Percentiles rank a stretch among this genome's conserved stretches.
Conservation (phyloP, 2,888 invertebrate genomes). For the Macrophya annulata region DNA sequence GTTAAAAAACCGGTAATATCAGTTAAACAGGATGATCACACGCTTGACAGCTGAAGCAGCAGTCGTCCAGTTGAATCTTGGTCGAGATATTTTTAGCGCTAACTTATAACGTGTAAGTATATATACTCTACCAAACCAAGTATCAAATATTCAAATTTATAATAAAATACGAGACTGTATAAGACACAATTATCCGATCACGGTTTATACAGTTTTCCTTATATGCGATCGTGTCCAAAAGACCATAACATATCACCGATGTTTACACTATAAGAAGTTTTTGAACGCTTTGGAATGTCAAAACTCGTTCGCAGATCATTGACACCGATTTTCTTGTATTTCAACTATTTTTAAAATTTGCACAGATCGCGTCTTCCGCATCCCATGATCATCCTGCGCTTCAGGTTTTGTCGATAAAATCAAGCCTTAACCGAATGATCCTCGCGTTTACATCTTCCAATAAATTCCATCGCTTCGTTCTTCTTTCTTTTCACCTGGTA, state of each 20-base stretch:
- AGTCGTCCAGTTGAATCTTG: slow-evolving; percentile 21
- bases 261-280: neutral
- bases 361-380: slow-evolving; percentile 11
- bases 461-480: neutral
- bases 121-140: no score
- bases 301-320: slow-evolving; percentile 47
- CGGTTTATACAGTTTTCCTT: neutral
- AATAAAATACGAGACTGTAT: neutral
- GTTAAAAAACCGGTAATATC: slow-evolving; percentile 48
- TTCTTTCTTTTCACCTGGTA: neutral
- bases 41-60: slow-evolving; percentile 8
- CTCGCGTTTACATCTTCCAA: neutral
- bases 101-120: neutral
- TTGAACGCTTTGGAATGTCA: slow-evolving; percentile 47
- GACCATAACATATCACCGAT: neutral
- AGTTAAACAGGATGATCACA: slow-evolving; percentile 26
- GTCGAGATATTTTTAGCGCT: slow-evolving; percentile 14
- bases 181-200: neutral
- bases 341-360: neutral
- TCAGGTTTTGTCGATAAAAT: neutral
- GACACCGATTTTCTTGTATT: slow-evolving; percentile 42
- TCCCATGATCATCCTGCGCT: neutral
- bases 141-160: neutral
- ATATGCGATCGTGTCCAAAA: neutral
- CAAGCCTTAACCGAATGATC: neutral